Evolutionary conservation across 1,140 invertebrate species (phyloP).

Genomic region (Ostrea edulis): DNA sequence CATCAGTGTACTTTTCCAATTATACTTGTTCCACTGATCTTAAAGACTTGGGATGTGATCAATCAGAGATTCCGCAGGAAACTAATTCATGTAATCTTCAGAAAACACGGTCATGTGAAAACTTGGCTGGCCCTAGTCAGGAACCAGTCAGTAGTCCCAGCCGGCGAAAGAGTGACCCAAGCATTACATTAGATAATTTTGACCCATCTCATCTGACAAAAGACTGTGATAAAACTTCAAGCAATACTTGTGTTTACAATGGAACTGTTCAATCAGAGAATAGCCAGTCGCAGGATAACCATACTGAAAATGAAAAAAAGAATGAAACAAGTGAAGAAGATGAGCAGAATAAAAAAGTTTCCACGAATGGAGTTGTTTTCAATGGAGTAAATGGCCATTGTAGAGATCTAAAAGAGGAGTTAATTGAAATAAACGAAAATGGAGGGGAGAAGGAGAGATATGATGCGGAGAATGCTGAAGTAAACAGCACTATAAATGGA

Average conservation of each 20-base stretch:
- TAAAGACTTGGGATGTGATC: slow-evolving; percentile 56
- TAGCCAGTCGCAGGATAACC: not conserved
- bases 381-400: slow-evolving; percentile 42
- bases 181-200: slow-evolving; percentile 79
- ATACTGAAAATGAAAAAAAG: slow-evolving; percentile 10
- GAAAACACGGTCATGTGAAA: slow-evolving; percentile 85
- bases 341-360: slow-evolving; percentile 2
- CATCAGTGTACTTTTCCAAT: slow-evolving; percentile 87
- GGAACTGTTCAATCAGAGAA: not conserved
- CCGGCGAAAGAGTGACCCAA: slow-evolving; percentile 90
- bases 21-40: slow-evolving; percentile 69
- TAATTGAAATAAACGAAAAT: slow-evolving; percentile 17
- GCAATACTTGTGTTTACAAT: slow-evolving; percentile 32
- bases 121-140: slow-evolving; percentile 80
- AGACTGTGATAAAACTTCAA: slow-evolving; percentile 51
- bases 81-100: slow-evolving; percentile 72
- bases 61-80: slow-evolving; percentile 40
- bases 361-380: slow-evolving; percentile 11
- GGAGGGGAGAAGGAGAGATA: not conserved
- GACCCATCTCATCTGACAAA: slow-evolving; percentile 51
- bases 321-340: slow-evolving; percentile 32
- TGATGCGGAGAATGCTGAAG: slow-evolving; percentile 19
- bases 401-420: slow-evolving; percentile 34
- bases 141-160: slow-evolving; percentile 84
- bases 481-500: not conserved